Base-by-base conservation (phyloP, 2,113 vertebrate species). In the Myrmecophaga tridactyla region DNA sequence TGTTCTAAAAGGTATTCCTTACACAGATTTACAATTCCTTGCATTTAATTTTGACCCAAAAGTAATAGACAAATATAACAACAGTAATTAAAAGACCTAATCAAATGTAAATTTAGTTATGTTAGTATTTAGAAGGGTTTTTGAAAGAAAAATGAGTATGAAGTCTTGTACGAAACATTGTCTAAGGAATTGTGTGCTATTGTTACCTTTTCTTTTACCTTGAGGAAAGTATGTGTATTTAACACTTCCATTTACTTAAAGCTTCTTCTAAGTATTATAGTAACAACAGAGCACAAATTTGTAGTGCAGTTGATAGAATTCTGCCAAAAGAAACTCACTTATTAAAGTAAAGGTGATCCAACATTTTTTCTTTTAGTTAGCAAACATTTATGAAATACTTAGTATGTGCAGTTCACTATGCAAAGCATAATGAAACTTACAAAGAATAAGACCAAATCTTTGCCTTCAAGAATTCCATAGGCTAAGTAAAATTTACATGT, bases 21-120 rank as follows among this genome's bases (percentile, higher is more conserved):
- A 41, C 9, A 90, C 7, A 72, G 77, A 34, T 29, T 77, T n/a
- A 34, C 1, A 75, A 91, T 80, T 69, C 7, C 11, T n/a, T 89
- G 60, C 17, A 77, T 82, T 76, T 85, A 48, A 72, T 34, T 60
- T 81, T 78, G 70, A 88, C 60, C 51, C 53, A 56, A 60, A 90
- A 70, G 39, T 46, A 92, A 95, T 53, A 82, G 18, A 53, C 25
- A 96, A 92, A 81, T 78, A 62, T 13, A 84, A 90, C 12, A 91
- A 87, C 0, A 86, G 46, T 18, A 96, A 10, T 53, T 76, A 87
- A 87, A 9, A 9, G 46, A 90, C 76, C 56, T 89, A 90, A 67
- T 96, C 75, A 73, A 31, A 9, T 75, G 18, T 92, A 84, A 84
- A 88, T 87, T 84, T 87, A 69, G 84, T 90, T 95, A 9, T 53